A percentile compares a stretch with the other conserved stretches of the same genome.
These are phyloP conservation scores for Amphiprion ocellaris DNA, from an alignment of 2,113 vertebrate genomes.

Conservation along the genomic window DNA sequence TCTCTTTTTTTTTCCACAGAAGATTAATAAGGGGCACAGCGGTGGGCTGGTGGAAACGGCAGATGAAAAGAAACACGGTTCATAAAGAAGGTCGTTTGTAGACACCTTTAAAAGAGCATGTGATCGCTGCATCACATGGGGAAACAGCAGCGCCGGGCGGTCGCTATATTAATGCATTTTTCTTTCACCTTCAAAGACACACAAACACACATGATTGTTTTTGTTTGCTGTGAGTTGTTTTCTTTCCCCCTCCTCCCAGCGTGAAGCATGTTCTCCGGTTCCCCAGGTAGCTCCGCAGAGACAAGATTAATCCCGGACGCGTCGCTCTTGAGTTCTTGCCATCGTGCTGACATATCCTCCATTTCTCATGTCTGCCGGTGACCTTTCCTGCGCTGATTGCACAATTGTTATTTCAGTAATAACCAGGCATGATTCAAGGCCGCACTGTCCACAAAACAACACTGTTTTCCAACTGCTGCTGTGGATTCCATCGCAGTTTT, in stretches of 20 bases:
- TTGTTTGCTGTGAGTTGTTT: neutral
- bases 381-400: slow-evolving; percentile 50
- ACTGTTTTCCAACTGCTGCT: slow-evolving; percentile 1
- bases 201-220: slow-evolving; percentile 11
- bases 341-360: slow-evolving; percentile 12
- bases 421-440: slow-evolving; percentile 39
- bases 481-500: slow-evolving; percentile 25
- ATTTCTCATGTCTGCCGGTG: slow-evolving; percentile 40
- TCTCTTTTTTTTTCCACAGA: slow-evolving; percentile 36
- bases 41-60: slow-evolving; percentile 47
- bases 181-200: slow-evolving; percentile 16
- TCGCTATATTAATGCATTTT: slow-evolving; percentile 18
- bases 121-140: slow-evolving; percentile 40
- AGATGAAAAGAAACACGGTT: slow-evolving; percentile 65
- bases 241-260: neutral
- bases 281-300: slow-evolving; percentile 39
- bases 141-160: slow-evolving; percentile 11
- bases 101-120: slow-evolving; percentile 56
- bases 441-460: neutral
- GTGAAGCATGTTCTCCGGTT: slow-evolving; percentile 48
- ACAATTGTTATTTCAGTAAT: slow-evolving; percentile 53
- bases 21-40: slow-evolving; percentile 73
- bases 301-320: slow-evolving; percentile 53
- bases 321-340: slow-evolving; percentile 8
- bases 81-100: slow-evolving; percentile 54